Evolutionary conservation across 2,888 invertebrate species (phyloP).

Genomic region (Agonopterix subpropinquella): DNA sequence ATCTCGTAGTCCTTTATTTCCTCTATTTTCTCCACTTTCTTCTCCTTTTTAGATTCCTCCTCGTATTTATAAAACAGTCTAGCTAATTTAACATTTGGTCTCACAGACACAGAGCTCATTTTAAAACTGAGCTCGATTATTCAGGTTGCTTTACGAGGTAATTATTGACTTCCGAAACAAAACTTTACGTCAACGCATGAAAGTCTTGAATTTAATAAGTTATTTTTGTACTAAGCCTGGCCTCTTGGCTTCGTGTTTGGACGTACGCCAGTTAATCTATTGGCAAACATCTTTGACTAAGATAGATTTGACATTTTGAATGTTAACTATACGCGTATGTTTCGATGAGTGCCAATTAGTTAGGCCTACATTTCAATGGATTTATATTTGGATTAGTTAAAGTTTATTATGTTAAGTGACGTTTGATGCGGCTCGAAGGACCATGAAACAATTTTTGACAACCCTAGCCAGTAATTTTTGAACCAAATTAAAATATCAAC

Average conservation of each 20-base stretch:
- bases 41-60: slow-evolving; percentile 31
- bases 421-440: slow-evolving; percentile 7
- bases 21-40: slow-evolving; percentile 30
- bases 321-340: background rate
- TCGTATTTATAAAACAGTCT: slow-evolving; percentile 62
- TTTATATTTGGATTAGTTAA: slow-evolving; percentile 1
- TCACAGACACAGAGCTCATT: slow-evolving; percentile 50
- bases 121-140: background rate
- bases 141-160: background rate
- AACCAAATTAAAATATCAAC: too few relatives aligned
- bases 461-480: too few relatives aligned
- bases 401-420: background rate
- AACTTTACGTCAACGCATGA: background rate
- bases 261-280: slow-evolving; percentile 6
- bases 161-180: slow-evolving; percentile 9
- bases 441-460: background rate
- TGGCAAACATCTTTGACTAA: slow-evolving; percentile 6
- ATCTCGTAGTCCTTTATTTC: slow-evolving; percentile 50
- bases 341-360: slow-evolving; percentile 1
- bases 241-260: slow-evolving; percentile 2
- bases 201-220: background rate
- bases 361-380: background rate
- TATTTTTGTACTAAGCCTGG: slow-evolving; percentile 6
- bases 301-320: slow-evolving; percentile 9
- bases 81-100: slow-evolving; percentile 54